Conservation (phyloP, 2,888 invertebrate species). For the Brachypalpus laphriformis region DNA sequence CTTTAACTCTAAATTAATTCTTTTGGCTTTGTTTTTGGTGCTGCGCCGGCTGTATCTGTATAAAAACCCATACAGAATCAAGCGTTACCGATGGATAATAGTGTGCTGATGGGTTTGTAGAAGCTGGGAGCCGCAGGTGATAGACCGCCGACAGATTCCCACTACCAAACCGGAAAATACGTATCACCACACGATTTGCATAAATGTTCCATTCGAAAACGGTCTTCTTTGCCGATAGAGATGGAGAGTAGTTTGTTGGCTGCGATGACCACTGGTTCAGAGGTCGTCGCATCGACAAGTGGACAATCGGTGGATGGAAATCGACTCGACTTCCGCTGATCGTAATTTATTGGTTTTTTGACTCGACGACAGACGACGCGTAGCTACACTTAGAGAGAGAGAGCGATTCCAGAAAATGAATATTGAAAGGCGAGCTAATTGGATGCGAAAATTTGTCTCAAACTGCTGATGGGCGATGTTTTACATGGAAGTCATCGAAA, state of each 20-base stretch:
- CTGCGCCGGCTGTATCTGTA: slow-evolving; percentile 13
- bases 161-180: slow-evolving; percentile 72
- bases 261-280: slow-evolving; percentile 9
- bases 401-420: slow-evolving; percentile 51
- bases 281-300: slow-evolving; percentile 19
- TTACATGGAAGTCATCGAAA: slow-evolving; percentile 11
- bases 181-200: slow-evolving; percentile 73
- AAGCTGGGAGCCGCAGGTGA: slow-evolving; percentile 44
- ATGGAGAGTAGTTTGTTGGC: slow-evolving; percentile 26
- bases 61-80: background rate
- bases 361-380: background rate
- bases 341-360: slow-evolving; percentile 63
- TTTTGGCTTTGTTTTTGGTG: slow-evolving; percentile 1
- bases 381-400: background rate
- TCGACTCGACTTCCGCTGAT: slow-evolving; percentile 56
- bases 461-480: background rate
- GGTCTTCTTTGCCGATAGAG: slow-evolving; percentile 10
- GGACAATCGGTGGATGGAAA: background rate
- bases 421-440: slow-evolving; percentile 62
- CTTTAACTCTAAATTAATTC: slow-evolving; percentile 66
- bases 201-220: slow-evolving; percentile 52
- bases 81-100: slow-evolving; percentile 5
- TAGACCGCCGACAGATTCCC: slow-evolving; percentile 70
- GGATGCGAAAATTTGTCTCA: slow-evolving; percentile 58
- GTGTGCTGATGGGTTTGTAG: background rate